These are phyloP conservation scores for Schizotus pectinicornis DNA, from an alignment of 2,888 invertebrate genomes.

Conservation along the genomic window DNA sequence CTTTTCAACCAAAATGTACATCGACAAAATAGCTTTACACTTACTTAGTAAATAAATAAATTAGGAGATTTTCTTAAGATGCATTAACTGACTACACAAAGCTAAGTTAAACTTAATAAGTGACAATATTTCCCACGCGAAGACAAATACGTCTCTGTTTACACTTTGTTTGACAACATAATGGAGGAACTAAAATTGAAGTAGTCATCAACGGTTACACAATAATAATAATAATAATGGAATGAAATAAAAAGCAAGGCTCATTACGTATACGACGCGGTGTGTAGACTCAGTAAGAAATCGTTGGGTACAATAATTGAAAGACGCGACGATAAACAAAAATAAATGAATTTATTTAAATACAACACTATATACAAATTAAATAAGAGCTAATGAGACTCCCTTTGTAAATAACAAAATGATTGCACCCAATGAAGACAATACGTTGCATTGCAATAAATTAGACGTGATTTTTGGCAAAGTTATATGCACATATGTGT, in stretches of 20 bases:
- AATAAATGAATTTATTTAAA: slow-evolving; percentile 12
- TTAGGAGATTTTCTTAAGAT: slow-evolving; percentile 1
- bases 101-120: neutral
- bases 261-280: neutral
- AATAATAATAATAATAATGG: slow-evolving; percentile 5
- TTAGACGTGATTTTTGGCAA: slow-evolving; percentile 19
- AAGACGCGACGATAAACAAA: slow-evolving; percentile 4
- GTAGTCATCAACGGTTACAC: neutral
- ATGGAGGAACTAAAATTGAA: too few species aligned
- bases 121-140: too few species aligned
- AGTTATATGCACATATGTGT: slow-evolving; percentile 52
- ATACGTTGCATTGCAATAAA: slow-evolving; percentile 26
- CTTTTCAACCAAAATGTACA: slow-evolving; percentile 23
- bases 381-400: slow-evolving; percentile 11
- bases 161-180: too few species aligned
- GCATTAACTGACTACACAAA: slow-evolving; percentile 13
- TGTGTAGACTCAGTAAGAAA: neutral
- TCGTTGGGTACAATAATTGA: slow-evolving; percentile 25
- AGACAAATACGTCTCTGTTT: too few species aligned
- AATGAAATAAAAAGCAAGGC: slow-evolving; percentile 27
- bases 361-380: slow-evolving; percentile 10
- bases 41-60: neutral
- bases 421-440: slow-evolving; percentile 27
- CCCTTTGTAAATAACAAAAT: slow-evolving; percentile 1
- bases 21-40: too few species aligned